Percentiles rank a stretch among this genome's conserved stretches.
These are phyloP conservation scores for Drosophila rubida DNA, from an alignment of 2,888 invertebrate genomes.

Conservation along the genomic window DNA sequence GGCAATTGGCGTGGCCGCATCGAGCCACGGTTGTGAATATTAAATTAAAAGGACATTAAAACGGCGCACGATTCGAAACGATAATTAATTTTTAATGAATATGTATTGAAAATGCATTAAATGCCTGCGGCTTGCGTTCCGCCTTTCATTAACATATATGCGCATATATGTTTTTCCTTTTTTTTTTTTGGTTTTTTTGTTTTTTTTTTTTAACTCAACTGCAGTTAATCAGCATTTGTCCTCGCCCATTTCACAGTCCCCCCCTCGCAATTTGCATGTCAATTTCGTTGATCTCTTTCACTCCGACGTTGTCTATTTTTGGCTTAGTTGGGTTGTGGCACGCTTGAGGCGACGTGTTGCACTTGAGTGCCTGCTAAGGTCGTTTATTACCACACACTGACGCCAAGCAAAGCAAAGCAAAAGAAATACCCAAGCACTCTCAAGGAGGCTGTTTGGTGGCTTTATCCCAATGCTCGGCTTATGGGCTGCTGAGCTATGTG, in stretches of 20 bases:
- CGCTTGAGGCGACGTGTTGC: conserved; percentile 31
- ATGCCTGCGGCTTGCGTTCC: conserved; percentile 41
- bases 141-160: conserved; percentile 6
- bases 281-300: neutral
- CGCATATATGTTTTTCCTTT: neutral
- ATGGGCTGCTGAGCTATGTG: neutral
- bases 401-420: too few relatives aligned
- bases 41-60: conserved; percentile 73
- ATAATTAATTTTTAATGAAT: conserved; percentile 75
- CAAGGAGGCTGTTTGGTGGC: conserved; percentile 2
- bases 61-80: conserved; percentile 31
- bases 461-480: neutral
- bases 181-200: neutral
- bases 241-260: neutral
- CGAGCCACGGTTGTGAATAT: conserved; percentile 51
- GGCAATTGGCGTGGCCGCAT: conserved; percentile 22
- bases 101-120: conserved; percentile 73
- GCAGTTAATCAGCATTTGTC: conserved; percentile 2
- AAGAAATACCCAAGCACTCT: neutral
- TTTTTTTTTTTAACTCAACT: neutral
- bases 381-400: conserved; percentile 1
- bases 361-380: conserved; percentile 34
- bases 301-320: neutral
- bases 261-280: neutral
- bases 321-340: neutral